These are phyloP conservation scores for Leptodirus hochenwartii DNA, from an alignment of 2,888 invertebrate genomes.

Conservation along the genomic window DNA sequence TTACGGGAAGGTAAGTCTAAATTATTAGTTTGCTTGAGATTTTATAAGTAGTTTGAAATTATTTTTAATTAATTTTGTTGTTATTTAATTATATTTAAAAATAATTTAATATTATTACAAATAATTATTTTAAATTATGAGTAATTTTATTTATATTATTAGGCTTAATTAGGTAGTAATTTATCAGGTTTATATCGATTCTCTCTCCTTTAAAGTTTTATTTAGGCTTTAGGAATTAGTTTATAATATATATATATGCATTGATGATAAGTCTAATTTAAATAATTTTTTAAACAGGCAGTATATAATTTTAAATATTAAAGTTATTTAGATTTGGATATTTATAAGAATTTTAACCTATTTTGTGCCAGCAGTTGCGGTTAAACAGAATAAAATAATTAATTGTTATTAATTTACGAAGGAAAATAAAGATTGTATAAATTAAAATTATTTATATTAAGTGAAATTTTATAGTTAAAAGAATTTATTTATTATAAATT, in stretches of 20 bases:
- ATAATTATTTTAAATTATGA: too few species aligned
- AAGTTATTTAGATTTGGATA: conserved; percentile 42
- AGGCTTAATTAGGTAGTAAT: too few species aligned
- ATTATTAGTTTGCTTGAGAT: too few species aligned
- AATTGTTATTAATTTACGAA: conserved; percentile 33
- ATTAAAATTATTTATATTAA: conserved; percentile 31
- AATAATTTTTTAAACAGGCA: conserved; percentile 23
- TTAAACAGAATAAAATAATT: conserved; percentile 41
- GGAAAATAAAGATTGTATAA: conserved; percentile 20
- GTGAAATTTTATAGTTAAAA: conserved; percentile 38
- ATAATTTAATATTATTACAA: conserved; percentile 9
- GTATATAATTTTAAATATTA: conserved; percentile 37
- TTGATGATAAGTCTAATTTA: conserved; percentile 29
- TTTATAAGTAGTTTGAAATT: too few species aligned
- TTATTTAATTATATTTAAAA: conserved; percentile 4
- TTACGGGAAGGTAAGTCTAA: too few species aligned
- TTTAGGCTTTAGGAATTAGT: conserved; percentile 31
- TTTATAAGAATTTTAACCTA: conserved; percentile 38
- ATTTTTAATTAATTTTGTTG: too few species aligned
- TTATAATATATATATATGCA: conserved; percentile 35
- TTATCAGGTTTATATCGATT: too few species aligned
- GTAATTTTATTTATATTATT: too few species aligned
- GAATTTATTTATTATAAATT: conserved; percentile 25
- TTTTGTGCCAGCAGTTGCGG: conserved; percentile 55
- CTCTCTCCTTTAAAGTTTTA: conserved; percentile 26